A percentile compares a stretch with the other conserved stretches of the same genome.
Evolutionary conservation across 2,888 invertebrate genomes (phyloP).

Genomic region (Pogonocherus hispidulus): DNA sequence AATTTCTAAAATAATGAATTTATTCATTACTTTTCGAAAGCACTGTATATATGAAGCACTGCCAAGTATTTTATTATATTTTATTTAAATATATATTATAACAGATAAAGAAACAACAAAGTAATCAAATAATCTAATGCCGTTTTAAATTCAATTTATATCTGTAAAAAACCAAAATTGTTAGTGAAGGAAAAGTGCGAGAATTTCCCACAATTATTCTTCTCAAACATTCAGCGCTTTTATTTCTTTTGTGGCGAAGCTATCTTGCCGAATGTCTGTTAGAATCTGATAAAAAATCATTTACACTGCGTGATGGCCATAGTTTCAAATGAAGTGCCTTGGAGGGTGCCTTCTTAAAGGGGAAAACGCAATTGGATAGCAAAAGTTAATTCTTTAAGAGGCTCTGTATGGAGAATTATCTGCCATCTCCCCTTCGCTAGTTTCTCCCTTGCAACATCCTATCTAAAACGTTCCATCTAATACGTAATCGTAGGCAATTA

Average conservation of each 20-base stretch:
- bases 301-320: slow-evolving; percentile 25
- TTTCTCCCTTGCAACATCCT: not conserved
- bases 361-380: slow-evolving; percentile 49
- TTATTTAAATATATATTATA: no score
- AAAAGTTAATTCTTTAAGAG: slow-evolving; percentile 53
- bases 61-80: no score
- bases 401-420: slow-evolving; percentile 52
- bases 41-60: no score
- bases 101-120: no score
- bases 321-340: slow-evolving; percentile 34
- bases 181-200: not conserved
- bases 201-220: not conserved
- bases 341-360: slow-evolving; percentile 39
- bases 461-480: not conserved
- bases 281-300: not conserved
- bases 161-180: not conserved
- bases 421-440: slow-evolving; percentile 41
- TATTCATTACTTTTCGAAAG: no score
- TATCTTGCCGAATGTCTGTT: not conserved
- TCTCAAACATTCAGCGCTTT: not conserved
- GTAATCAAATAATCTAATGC: no score
- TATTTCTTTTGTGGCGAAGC: not conserved
- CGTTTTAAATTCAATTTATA: no score
- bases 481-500: not conserved
- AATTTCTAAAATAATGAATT: no score